phyloP scores from a whole-genome alignment of 1,140 invertebrate genomes.

The Neuroterus valhalla region DNA sequence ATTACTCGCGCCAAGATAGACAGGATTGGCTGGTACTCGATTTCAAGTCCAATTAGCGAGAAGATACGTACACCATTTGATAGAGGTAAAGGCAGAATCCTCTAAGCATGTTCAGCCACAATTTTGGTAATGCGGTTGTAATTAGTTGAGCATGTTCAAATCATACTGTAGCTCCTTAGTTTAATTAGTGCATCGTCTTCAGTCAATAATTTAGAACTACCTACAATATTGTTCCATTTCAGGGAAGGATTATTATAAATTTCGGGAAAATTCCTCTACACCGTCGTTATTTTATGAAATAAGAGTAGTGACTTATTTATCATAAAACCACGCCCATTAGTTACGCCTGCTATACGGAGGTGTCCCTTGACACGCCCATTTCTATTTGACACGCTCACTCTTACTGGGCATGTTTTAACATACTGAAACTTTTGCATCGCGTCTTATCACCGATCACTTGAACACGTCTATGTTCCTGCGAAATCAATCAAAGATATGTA shows the following conservation, averaged over 20 bases:
- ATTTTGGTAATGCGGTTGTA: background rate
- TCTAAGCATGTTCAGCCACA: slow-evolving; percentile 3
- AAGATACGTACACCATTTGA: slow-evolving; percentile 21
- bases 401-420: too few species aligned
- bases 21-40: slow-evolving; percentile 22
- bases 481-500: too few species aligned
- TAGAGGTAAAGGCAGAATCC: background rate
- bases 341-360: too few species aligned
- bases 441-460: too few species aligned
- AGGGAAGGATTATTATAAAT: background rate
- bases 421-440: too few species aligned
- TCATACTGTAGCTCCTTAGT: background rate
- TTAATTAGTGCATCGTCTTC: background rate
- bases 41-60: slow-evolving; percentile 28
- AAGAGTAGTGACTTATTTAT: too few species aligned
- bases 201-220: too few species aligned
- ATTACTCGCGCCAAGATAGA: slow-evolving; percentile 15
- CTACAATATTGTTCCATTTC: background rate
- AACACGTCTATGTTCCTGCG: too few species aligned
- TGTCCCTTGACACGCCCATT: too few species aligned
- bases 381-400: too few species aligned
- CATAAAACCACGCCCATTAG: too few species aligned
- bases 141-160: slow-evolving; percentile 10
- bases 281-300: background rate
- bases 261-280: background rate